These are phyloP conservation scores for Trichonephila clavata DNA, from an alignment of 1,140 invertebrate genomes.

Conservation along the genomic window DNA sequence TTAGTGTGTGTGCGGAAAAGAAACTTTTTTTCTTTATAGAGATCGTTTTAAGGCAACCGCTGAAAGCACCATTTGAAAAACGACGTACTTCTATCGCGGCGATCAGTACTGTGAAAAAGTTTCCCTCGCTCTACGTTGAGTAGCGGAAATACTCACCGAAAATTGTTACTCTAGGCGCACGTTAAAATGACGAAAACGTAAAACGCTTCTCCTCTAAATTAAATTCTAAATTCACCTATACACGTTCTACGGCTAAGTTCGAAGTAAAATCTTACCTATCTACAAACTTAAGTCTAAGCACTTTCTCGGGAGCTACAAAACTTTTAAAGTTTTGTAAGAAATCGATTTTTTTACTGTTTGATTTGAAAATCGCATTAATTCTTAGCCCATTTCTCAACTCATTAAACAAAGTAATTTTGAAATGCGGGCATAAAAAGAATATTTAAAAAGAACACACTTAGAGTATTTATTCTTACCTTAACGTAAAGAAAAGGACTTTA, in stretches of 20 bases:
- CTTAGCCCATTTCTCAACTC: neutral
- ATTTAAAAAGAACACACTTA: neutral
- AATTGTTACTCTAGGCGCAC: neutral
- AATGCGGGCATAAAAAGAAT: neutral
- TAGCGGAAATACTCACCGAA: neutral
- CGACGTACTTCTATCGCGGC: constrained; percentile 57
- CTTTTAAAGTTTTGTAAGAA: neutral
- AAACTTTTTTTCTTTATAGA: neutral
- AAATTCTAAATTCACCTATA: neutral
- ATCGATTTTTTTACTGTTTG: neutral
- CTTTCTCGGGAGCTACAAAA: neutral
- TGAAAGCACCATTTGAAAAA: constrained; percentile 71
- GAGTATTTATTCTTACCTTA: too few relatives aligned
- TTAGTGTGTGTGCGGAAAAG: neutral
- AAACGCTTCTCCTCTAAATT: constrained; percentile 40
- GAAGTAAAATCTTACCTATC: neutral
- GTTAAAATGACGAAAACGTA: constrained; percentile 1
- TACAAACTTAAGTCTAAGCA: neutral
- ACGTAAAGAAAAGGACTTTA: too few relatives aligned
- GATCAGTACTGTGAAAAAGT: constrained; percentile 36
- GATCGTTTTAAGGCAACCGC: constrained; percentile 65
- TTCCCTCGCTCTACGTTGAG: neutral
- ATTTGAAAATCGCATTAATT: neutral
- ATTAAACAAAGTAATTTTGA: neutral
- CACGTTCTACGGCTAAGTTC: neutral